Evolutionary conservation across 2,888 invertebrate genomes (phyloP).

Genomic region (Trissonchulus sp.): DNA sequence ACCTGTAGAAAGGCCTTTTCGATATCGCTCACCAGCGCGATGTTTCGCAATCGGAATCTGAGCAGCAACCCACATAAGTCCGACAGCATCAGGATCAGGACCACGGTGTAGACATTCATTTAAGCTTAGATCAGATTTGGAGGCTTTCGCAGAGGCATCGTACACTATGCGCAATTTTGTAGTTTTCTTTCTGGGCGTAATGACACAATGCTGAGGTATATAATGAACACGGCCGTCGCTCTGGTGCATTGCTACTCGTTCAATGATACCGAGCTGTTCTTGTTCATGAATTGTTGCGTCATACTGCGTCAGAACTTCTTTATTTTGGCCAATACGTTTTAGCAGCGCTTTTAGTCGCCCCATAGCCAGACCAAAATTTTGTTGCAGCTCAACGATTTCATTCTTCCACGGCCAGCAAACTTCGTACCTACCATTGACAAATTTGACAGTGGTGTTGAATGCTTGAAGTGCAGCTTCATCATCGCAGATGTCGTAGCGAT

Average conservation of each 20-base stretch:
- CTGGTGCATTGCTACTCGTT: too few species aligned
- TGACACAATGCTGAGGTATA: too few species aligned
- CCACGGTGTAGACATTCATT: conserved; percentile 19
- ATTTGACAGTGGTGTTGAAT: neutral
- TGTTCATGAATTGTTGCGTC: too few species aligned
- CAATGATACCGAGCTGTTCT: too few species aligned
- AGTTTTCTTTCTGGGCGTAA: conserved; percentile 32
- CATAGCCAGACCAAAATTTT: conserved; percentile 14
- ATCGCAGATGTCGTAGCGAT: neutral
- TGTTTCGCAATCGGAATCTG: conserved; percentile 14
- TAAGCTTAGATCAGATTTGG: neutral
- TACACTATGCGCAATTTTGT: conserved; percentile 34
- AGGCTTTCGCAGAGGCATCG: neutral
- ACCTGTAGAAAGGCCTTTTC: too few species aligned
- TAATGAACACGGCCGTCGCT: too few species aligned
- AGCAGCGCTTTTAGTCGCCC: too few species aligned
- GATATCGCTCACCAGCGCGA: conserved; percentile 31
- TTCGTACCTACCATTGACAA: neutral
- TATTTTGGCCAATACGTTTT: too few species aligned
- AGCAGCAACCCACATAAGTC: neutral
- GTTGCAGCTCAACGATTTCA: neutral
- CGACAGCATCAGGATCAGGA: conserved; percentile 15
- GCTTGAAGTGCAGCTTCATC: neutral
- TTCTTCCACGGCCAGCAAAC: too few species aligned
- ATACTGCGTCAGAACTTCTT: too few species aligned